phyloP scores from a whole-genome alignment of 2,888 invertebrate species.

The Trichacis sp. region DNA sequence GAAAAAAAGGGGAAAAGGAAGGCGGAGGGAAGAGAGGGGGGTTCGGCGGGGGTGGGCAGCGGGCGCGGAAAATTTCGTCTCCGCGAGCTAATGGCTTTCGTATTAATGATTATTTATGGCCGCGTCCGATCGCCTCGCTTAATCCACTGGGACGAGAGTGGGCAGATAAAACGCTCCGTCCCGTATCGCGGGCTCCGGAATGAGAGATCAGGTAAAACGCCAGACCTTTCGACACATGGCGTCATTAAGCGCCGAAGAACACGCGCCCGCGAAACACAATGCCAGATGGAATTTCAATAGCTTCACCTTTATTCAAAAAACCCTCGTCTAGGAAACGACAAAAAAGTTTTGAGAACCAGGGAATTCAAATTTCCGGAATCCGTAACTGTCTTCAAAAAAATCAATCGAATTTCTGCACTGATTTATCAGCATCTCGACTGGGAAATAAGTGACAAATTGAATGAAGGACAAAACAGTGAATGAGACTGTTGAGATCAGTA shows the following conservation, averaged over 20 bases:
- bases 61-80: conserved; percentile 1
- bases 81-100: conserved; percentile 7
- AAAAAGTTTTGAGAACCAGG: conserved; percentile 9
- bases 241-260: conserved; percentile 42
- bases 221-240: conserved; percentile 49
- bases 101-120: conserved; percentile 6
- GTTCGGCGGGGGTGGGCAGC: too few relatives aligned
- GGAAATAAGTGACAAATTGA: too few relatives aligned
- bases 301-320: too few relatives aligned
- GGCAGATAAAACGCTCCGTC: not conserved
- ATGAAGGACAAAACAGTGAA: too few relatives aligned
- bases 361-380: too few relatives aligned
- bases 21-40: too few relatives aligned
- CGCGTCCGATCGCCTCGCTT: not conserved
- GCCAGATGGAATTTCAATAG: conserved; percentile 4
- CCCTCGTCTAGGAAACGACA: too few relatives aligned
- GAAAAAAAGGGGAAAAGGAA: too few relatives aligned
- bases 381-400: too few relatives aligned
- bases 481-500: too few relatives aligned
- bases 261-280: conserved; percentile 11
- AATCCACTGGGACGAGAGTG: not conserved
- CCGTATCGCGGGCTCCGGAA: not conserved
- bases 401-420: too few relatives aligned
- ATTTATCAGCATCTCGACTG: too few relatives aligned
- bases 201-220: conserved; percentile 28